Conservation (phyloP, 1,140 invertebrate species). For the Brachionus manjavacas region DNA sequence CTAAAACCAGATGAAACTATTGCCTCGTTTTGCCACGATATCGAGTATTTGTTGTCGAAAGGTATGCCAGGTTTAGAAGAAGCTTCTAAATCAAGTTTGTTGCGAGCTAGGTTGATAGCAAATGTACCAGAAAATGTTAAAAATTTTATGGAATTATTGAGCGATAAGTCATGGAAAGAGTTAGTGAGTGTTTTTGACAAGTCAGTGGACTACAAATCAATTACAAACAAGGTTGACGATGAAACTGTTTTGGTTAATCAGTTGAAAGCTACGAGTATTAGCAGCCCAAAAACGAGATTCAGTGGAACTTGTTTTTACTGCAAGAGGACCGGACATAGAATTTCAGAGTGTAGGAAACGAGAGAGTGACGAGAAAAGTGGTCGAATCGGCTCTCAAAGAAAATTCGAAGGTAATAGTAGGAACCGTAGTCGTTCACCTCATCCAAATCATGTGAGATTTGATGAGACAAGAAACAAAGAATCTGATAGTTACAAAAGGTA, state of each 20-base stretch:
- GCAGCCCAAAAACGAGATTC: neutral
- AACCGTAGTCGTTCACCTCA: neutral
- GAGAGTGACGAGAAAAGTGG: neutral
- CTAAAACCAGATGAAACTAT: neutral
- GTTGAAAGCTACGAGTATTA: neutral
- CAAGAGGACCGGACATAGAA: neutral
- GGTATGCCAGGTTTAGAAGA: neutral
- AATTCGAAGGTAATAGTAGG: neutral
- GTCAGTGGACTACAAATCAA: slow-evolving; percentile 6
- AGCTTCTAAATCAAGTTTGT: neutral
- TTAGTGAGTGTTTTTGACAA: slow-evolving; percentile 2
- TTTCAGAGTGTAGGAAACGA: neutral
- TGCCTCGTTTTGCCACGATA: neutral
- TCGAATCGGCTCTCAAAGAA: neutral
- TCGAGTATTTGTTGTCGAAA: neutral
- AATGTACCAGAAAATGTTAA: slow-evolving; percentile 8
- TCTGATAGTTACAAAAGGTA: neutral
- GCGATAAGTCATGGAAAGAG: slow-evolving; percentile 20
- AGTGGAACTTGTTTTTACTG: neutral
- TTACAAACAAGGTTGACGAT: neutral
- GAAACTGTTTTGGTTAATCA: slow-evolving; percentile 14
- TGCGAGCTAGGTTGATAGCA: slow-evolving; percentile 3
- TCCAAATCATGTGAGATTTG: neutral
- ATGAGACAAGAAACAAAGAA: neutral
- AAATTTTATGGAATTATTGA: slow-evolving; percentile 16